Base-by-base conservation (phyloP, 2,888 invertebrate genomes). In the Caenorhabditis zanzibari region DNA sequence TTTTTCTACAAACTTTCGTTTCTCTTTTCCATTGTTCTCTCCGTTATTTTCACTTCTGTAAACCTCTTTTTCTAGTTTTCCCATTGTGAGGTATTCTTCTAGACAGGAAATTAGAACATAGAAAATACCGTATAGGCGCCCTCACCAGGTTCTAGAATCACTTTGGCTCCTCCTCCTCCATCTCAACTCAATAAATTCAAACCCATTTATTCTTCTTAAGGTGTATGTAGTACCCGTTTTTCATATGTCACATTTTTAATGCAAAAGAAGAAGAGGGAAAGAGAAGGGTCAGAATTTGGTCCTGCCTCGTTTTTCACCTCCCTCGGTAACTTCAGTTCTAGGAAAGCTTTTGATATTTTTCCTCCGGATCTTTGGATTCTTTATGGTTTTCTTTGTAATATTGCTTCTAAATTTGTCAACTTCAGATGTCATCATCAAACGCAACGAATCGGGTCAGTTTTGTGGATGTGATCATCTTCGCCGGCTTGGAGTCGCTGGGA, bases 401-500 rank as follows among this genome's bases (percentile, higher is more conserved):
- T n/a, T n/a, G n/a, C 19, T 16, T 7, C 19, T 19, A 47, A 32
- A n/a, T 3, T 52, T 41, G 7, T 49, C 24, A 19, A 0, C 54
- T 44, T 52, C 35, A 84, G 84, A 81, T 84, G 84, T 63, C 72
- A 68, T 32, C 75, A 64, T 69, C 73, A 84, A 84, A 84, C 73
- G 73, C 73, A 77, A 84, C 84, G 63, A 68, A 59, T 74, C 77
- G 81, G 82, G 82, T 85, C 59, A 66, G 79, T 41, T 19, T 75
- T 47, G 81, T 84, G 63, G 88, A 88, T 77, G 64, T 86, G 32
- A 54, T 86, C 52, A 80, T 88, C 44, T 89, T 89, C 71, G 59
- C 61, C 41, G 85, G 88, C 16, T 77, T 89, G 44, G 88, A 89
- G 59, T 82, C 86, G 59, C 81, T 91, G 44, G 91, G 91, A 52